Percentiles rank a stretch among this genome's conserved stretches.
Evolutionary conservation across 1,140 invertebrate species (phyloP).

Genomic region (Lepidurus packardi): DNA sequence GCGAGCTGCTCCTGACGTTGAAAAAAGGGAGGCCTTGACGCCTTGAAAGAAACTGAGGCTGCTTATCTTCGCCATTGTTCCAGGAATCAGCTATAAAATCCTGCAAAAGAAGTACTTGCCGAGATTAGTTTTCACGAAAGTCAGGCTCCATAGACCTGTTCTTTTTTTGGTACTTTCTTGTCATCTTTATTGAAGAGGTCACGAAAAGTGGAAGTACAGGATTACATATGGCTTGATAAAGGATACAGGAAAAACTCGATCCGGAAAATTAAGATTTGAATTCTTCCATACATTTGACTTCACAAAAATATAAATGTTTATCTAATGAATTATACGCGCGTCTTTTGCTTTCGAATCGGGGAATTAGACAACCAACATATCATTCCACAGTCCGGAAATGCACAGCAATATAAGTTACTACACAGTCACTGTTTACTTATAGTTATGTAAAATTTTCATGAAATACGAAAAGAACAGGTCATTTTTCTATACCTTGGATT

Average conservation of each 20-base stretch:
- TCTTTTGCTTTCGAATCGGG: background rate
- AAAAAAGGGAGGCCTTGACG: background rate
- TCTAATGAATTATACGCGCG: background rate
- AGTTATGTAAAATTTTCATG: background rate
- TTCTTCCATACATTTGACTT: background rate
- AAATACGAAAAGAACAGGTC: background rate
- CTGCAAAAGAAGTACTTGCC: background rate
- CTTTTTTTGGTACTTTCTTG: background rate
- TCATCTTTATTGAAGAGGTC: slow-evolving; percentile 10
- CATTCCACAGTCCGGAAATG: background rate
- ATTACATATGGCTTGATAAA: background rate
- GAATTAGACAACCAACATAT: background rate
- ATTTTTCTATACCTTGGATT: background rate
- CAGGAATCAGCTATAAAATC: background rate
- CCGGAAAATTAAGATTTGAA: background rate
- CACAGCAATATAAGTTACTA: background rate
- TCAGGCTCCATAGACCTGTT: background rate
- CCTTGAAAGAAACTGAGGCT: background rate
- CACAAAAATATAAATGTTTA: background rate
- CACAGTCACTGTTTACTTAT: background rate
- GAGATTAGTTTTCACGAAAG: background rate
- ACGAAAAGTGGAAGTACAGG: slow-evolving; percentile 4
- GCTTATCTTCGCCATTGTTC: background rate
- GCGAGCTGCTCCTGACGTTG: background rate
- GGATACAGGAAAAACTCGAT: background rate